Evolutionary conservation across 2,888 invertebrate species (phyloP).

Genomic region (Frankliniella fusca): DNA sequence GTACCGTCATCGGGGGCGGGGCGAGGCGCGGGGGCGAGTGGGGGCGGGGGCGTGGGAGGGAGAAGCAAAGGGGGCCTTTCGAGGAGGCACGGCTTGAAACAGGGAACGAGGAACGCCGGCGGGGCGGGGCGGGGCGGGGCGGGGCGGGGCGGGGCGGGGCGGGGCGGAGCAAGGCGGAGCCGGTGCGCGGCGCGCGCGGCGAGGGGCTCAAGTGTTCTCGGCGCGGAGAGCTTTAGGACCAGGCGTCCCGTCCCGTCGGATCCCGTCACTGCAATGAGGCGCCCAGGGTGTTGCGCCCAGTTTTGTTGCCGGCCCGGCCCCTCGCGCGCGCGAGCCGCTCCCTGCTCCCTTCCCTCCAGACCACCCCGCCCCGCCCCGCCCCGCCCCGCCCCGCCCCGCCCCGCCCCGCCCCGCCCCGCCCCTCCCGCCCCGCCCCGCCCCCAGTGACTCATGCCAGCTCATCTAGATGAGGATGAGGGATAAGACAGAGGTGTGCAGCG

Average conservation of each 20-base stretch:
- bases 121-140: neutral
- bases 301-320: too few relatives aligned
- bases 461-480: too few relatives aligned
- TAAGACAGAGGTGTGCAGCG: too few relatives aligned
- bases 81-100: neutral
- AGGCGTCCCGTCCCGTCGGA: neutral
- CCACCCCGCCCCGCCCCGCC: too few relatives aligned
- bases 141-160: neutral
- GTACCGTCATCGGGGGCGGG: neutral
- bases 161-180: neutral
- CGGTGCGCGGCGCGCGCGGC: neutral
- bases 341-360: too few relatives aligned
- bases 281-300: neutral
- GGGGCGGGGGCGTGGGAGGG: neutral
- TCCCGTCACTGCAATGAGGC: neutral
- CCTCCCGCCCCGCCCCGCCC: too few relatives aligned
- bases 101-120: neutral
- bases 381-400: too few relatives aligned
- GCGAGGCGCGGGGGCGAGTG: neutral
- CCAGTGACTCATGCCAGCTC: too few relatives aligned
- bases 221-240: neutral
- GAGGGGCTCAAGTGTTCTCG: neutral
- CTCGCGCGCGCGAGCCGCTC: too few relatives aligned
- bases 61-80: neutral
- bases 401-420: too few relatives aligned